Base-by-base conservation (phyloP, 2,113 vertebrate genomes). In the Lutjanus erythropterus region DNA sequence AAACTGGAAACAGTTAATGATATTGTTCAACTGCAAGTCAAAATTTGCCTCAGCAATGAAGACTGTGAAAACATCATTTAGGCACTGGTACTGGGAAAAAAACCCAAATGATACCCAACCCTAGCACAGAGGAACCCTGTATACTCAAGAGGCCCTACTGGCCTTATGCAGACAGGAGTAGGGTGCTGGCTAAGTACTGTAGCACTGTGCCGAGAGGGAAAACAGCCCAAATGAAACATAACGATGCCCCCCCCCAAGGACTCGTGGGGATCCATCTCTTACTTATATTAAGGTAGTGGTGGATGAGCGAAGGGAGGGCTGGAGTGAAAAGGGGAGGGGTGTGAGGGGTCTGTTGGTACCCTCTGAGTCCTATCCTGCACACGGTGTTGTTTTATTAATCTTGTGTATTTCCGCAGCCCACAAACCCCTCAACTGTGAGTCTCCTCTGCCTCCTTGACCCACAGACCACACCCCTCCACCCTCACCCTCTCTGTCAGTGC, bases 351-450 rank as follows among this genome's bases (percentile, higher is more conserved):
- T 71, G 65, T 29, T 74, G 69, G 81, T 83, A 72, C 86, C 74
- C 86, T 88, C 83, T 59, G 86, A 90, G 88, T 90, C 78, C 78
- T 70, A 71, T 90, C 83, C 71, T 75, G 75, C 61, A 71, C 78
- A 83, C 86, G 59, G 69, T 94, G 71, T 89, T 94, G 91, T 93
- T 94, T 94, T 95, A 94, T 94, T 94, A 93, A 94, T 93, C 80
- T 76, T 76, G 78, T 86, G 85, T 89, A 93, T 92, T 93, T 93
- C 82, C 59, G 84, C 71, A 85, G 80, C 78, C 78, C 78, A 62
- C 81, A 89, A 86, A 89, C 81, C 75, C 72, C 79, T 89, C 83
- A 91, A 86, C 86, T 78, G 71, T 71, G 68, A 88, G 86, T 77
- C 85, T 89, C 79, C 65, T 60, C 78, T 91, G 81, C 60, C 78